phyloP scores from a whole-genome alignment of 2,888 invertebrate genomes.

The Seira sanloemensis region DNA sequence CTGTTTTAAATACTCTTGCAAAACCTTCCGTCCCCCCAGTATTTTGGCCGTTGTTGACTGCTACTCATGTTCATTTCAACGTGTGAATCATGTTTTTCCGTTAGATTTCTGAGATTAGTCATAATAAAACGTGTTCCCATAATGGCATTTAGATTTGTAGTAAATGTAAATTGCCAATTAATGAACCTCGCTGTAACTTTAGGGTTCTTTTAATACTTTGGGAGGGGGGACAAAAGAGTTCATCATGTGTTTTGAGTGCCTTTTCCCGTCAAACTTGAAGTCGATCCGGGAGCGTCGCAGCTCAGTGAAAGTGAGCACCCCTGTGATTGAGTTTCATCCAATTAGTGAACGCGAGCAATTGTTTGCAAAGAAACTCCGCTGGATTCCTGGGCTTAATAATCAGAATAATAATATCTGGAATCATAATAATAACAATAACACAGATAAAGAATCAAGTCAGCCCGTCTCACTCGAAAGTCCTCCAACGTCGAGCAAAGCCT shows the following conservation, averaged over 20 bases:
- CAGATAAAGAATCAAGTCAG: neutral
- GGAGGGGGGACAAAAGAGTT: neutral
- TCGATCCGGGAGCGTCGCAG: conserved; percentile 1
- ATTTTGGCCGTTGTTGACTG: too few relatives aligned
- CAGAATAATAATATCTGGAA: neutral
- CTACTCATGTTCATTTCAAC: too few relatives aligned
- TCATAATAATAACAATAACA: conserved; percentile 19
- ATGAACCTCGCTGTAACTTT: too few relatives aligned
- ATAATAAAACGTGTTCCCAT: too few relatives aligned
- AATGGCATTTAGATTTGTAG: too few relatives aligned
- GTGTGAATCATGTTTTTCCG: too few relatives aligned
- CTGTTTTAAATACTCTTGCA: too few relatives aligned
- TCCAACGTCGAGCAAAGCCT: conserved; percentile 6
- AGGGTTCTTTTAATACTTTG: too few relatives aligned
- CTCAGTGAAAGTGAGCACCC: conserved; percentile 67
- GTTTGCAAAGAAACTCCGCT: conserved; percentile 66
- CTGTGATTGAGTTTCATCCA: conserved; percentile 69
- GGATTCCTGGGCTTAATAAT: conserved; percentile 29
- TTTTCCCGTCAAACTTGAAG: conserved; percentile 5
- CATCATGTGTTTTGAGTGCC: conserved; percentile 52
- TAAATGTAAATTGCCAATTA: too few relatives aligned
- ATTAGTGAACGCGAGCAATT: conserved; percentile 67
- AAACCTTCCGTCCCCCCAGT: too few relatives aligned
- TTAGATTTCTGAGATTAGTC: too few relatives aligned
- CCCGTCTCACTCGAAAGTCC: conserved; percentile 21